phyloP scores from a whole-genome alignment of 1,140 invertebrate species.

The Drosophila kikkawai region DNA sequence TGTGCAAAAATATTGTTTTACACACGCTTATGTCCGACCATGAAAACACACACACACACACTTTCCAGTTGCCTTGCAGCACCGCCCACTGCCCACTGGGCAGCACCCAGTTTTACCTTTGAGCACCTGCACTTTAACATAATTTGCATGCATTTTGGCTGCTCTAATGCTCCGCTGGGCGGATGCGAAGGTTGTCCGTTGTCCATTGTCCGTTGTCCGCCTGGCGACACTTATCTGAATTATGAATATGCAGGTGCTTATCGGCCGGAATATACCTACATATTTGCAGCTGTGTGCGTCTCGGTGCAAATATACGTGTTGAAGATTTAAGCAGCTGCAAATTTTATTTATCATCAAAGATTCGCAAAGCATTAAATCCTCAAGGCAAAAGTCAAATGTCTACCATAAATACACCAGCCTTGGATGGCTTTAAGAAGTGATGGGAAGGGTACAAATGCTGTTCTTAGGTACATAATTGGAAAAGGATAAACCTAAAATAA shows the following conservation, averaged over 20 bases:
- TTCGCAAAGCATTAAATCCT: constrained; percentile 34
- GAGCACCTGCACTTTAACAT: constrained; percentile 69
- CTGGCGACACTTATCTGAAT: constrained; percentile 69
- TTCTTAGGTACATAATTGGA: neutral
- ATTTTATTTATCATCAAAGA: constrained; percentile 68
- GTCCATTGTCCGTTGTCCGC: neutral
- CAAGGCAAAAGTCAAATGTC: constrained; percentile 33
- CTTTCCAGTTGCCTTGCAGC: constrained; percentile 6
- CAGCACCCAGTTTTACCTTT: constrained; percentile 15
- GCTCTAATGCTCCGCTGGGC: constrained; percentile 32
- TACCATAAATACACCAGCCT: constrained; percentile 18
- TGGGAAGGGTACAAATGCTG: neutral
- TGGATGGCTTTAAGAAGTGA: neutral
- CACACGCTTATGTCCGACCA: constrained; percentile 65
- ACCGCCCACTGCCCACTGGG: neutral
- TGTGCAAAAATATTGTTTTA: constrained; percentile 81
- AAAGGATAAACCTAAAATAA: neutral
- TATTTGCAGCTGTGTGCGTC: constrained; percentile 2
- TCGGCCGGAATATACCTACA: constrained; percentile 30
- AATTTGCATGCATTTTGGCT: constrained; percentile 75
- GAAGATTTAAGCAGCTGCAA: constrained; percentile 68
- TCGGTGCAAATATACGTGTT: constrained; percentile 13
- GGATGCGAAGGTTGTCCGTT: constrained; percentile 48
- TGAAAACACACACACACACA: constrained; percentile 43
- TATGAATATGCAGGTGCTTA: constrained; percentile 82